These are phyloP conservation scores for Zapus hudsonius DNA, from an alignment of 2,113 vertebrate species.

Conservation along the genomic window DNA sequence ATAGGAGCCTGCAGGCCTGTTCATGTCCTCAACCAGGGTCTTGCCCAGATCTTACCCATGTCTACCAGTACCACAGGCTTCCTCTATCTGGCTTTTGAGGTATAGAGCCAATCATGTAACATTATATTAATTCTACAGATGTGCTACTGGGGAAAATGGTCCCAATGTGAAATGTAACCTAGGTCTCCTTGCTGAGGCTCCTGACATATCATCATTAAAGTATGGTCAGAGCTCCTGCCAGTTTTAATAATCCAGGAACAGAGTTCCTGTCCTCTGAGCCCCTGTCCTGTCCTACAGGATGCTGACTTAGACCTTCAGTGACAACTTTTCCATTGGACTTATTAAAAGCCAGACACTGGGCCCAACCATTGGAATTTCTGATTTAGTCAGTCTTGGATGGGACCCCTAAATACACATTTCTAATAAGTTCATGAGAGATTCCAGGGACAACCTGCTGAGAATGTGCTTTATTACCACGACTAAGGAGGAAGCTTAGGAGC, in stretches of 20 bases:
- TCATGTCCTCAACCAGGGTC: neutral
- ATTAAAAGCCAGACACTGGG: neutral
- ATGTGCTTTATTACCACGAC: neutral
- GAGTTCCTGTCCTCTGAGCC: neutral
- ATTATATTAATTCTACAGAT: neutral
- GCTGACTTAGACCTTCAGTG: neutral
- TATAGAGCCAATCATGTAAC: neutral
- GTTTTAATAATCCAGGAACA: neutral
- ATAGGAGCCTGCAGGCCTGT: neutral
- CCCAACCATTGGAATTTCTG: neutral
- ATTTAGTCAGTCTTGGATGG: neutral
- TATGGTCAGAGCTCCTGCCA: neutral
- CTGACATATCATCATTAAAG: neutral
- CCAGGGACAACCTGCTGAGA: neutral
- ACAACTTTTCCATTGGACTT: neutral
- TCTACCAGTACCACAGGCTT: neutral
- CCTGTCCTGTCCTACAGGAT: neutral
- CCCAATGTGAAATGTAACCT: neutral
- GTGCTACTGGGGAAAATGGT: neutral
- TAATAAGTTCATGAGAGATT: neutral
- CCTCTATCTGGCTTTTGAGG: neutral
- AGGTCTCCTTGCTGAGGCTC: neutral
- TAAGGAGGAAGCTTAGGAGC: neutral
- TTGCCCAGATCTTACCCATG: rapidly evolving
- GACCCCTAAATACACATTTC: neutral